Conservation (phyloP, 1,140 invertebrate species). For the Teleogryllus occipitalis region DNA sequence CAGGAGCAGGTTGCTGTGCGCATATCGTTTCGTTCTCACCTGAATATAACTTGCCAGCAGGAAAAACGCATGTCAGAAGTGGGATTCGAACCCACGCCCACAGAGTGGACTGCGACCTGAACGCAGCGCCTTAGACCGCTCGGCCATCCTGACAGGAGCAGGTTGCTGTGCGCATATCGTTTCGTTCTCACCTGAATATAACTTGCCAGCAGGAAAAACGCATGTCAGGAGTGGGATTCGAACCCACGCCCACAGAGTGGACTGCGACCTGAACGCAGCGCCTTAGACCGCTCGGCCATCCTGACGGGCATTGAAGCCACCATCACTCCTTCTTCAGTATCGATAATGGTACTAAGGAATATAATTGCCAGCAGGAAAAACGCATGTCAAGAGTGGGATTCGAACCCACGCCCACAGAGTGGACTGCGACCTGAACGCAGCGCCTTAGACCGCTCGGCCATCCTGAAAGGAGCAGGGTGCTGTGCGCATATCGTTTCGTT, state of each 20-base stretch:
- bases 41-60: too few relatives aligned
- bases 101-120: slow-evolving; percentile 80
- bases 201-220: too few relatives aligned
- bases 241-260: slow-evolving; percentile 42
- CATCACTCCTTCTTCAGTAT: too few relatives aligned
- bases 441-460: slow-evolving; percentile 88
- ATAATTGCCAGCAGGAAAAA: too few relatives aligned
- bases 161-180: too few relatives aligned
- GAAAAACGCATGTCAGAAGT: slow-evolving; percentile 18
- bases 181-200: too few relatives aligned
- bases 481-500: too few relatives aligned
- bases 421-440: slow-evolving; percentile 90
- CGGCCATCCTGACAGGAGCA: slow-evolving; percentile 79
- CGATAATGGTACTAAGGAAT: too few relatives aligned
- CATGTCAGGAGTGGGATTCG: slow-evolving; percentile 19
- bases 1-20: too few relatives aligned
- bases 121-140: slow-evolving; percentile 89
- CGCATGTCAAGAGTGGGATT: slow-evolving; percentile 18
- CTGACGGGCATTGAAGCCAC: too few relatives aligned
- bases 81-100: slow-evolving; percentile 20
- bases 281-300: slow-evolving; percentile 88
- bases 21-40: too few relatives aligned
- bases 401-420: slow-evolving; percentile 36
- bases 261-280: slow-evolving; percentile 91
- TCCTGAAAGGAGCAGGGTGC: too few relatives aligned